phyloP scores from a whole-genome alignment of 2,113 vertebrate genomes.

The Salvelinus namaycush region DNA sequence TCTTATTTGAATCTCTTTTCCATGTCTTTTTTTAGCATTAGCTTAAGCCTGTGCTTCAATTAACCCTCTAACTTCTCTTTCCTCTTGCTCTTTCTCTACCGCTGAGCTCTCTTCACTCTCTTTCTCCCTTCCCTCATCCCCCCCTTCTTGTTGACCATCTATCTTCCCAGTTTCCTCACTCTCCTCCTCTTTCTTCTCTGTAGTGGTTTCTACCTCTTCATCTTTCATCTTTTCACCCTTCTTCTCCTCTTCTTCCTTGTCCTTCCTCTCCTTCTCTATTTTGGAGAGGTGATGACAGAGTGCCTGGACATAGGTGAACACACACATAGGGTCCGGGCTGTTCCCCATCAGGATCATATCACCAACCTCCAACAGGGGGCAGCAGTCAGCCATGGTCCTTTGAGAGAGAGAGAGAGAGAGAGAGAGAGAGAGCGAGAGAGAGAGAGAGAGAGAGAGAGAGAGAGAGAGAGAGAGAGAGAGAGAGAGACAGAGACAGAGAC shows the following conservation, averaged over 20 bases:
- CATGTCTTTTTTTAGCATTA: constrained; percentile 9
- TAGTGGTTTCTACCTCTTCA: constrained; percentile 30
- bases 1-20: constrained; percentile 34
- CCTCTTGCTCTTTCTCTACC: neutral
- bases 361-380: constrained; percentile 74
- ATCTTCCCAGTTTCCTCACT: constrained; percentile 2
- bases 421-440: neutral
- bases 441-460: neutral
- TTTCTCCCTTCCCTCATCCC: constrained; percentile 37
- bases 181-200: constrained; percentile 31
- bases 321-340: constrained; percentile 72
- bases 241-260: constrained; percentile 30
- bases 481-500: no score
- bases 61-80: constrained; percentile 22
- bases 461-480: neutral
- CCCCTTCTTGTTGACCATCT: constrained; percentile 27
- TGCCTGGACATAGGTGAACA: constrained; percentile 81
- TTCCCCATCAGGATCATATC: constrained; percentile 76
- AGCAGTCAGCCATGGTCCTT: constrained; percentile 76
- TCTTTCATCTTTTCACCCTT: constrained; percentile 26
- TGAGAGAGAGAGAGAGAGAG: neutral
- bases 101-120: constrained; percentile 23
- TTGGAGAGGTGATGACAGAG: constrained; percentile 77
- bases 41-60: constrained; percentile 43
- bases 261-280: constrained; percentile 78